These are phyloP conservation scores for Oedothorax gibbosus DNA, from an alignment of 1,140 invertebrate species.

Conservation along the genomic window DNA sequence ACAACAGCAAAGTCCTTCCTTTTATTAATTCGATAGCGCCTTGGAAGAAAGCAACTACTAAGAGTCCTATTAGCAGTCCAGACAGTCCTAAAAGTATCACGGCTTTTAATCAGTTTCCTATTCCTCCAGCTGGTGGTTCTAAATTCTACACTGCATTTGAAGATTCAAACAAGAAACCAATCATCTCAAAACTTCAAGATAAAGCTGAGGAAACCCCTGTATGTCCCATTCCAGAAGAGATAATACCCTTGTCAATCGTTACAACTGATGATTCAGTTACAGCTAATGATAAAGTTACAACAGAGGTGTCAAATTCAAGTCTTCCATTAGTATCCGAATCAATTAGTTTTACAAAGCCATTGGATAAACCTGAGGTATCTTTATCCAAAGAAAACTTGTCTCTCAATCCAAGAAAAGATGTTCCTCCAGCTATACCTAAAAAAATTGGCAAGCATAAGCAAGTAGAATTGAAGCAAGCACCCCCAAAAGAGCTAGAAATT, in stretches of 20 bases:
- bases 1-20: slow-evolving; percentile 17
- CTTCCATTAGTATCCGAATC: too few species aligned
- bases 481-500: slow-evolving; percentile 3
- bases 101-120: neutral
- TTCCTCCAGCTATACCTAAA: slow-evolving; percentile 52
- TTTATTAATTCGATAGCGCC: slow-evolving; percentile 32
- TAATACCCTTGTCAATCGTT: slow-evolving; percentile 20
- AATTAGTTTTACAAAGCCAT: neutral
- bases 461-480: neutral
- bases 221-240: slow-evolving; percentile 55
- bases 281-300: neutral
- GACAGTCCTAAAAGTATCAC: slow-evolving; percentile 24
- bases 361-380: neutral
- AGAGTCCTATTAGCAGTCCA: slow-evolving; percentile 41
- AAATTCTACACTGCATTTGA: slow-evolving; percentile 43
- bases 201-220: neutral
- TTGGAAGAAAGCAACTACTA: slow-evolving; percentile 38
- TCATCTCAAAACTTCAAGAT: neutral
- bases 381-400: neutral
- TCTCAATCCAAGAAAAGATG: neutral
- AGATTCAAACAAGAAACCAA: neutral
- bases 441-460: slow-evolving; percentile 50
- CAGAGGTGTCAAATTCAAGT: too few species aligned
- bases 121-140: neutral
- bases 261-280: neutral